Base-by-base conservation (phyloP, 2,797 vertebrate species). In the Dendrocincla tyrannina region DNA sequence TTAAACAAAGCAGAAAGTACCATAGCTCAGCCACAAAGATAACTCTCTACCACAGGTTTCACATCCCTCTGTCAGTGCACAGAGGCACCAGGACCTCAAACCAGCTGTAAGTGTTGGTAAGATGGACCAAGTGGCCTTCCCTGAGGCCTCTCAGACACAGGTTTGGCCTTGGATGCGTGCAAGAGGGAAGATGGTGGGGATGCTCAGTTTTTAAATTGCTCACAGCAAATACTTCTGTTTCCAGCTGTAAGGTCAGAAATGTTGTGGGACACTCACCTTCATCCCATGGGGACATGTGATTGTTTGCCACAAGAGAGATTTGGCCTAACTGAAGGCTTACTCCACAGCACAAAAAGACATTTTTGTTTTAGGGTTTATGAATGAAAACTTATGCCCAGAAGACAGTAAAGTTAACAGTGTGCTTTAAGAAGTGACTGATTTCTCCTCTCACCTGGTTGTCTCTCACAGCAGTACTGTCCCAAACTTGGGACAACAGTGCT, bases 41-140 rank as follows among this genome's bases (percentile, higher is more conserved):
- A 86, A 59, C 28, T 68, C 68, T 74, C 55, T 75, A 64, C 91
- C 80, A 28, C 82, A 92, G 68, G 89, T 96, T 92, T 94, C 92
- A 93, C 85, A 88, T 89, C 95, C 82, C 50, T 85, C 50, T 66
- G 39, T 47, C 66, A 73, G 63, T 2, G 25, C 50, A 62, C 2
- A 2, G 42, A 69, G 53, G 50, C 41, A 84, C 35, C 17, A 56
- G 24, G 33, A 67, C 37, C 62, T 83, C 1, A 1, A 41, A 66
- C 6, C 52, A 84, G 47, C 69, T 73, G 2, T 20, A 20, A 42
- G 28, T 1, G 8, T n/a, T 75, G 41, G 24, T 30, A 49, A 41
- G 15, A 23, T 3, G 30, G 41, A 64, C 8, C 15, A 18, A 62
- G 76, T 3, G 37, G 12, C 13, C 3, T 32, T 47, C 23, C 19